Base-by-base conservation (phyloP, 2,113 vertebrate genomes). In the Eurystomus gularis region DNA sequence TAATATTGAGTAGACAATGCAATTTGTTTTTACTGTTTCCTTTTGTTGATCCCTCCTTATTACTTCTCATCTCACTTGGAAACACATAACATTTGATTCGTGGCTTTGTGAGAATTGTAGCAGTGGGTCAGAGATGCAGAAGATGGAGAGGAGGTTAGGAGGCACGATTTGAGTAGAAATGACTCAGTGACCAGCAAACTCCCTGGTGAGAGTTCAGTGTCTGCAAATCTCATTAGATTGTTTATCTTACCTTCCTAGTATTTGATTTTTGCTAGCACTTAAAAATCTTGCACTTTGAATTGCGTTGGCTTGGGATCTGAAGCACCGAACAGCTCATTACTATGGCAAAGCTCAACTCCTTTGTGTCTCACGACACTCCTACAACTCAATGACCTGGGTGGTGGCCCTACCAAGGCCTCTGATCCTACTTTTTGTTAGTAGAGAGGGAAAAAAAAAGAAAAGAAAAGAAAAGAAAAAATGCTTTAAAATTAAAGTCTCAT, bases 1-100 rank as follows among this genome's bases (percentile, higher is more conserved):
- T 96, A 94, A 97, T 94, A 86, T 52, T 3, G 10, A 18, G 61
- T 83, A 88, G 96, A 94, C 87, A 95, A 33, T 81, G 80, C 80
- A 94, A 76, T 95, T 97, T 94, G 68, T 60, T 97, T 95, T 94
- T 95, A 92, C 75, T 10, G 3, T 96, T 96, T 97, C 80, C 73
- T 89, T 94, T 82, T 93, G 82, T 88, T 95, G 77, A 76, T 89
- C 52, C 72, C 33, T 90, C 70, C 96, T 93, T 86, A 95, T 95
- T 96, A 71, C 62, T 96, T 95, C 79, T 90, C 33, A 62, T 94
- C 81, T 95, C 18, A 4, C 93, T 95, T 82, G 82, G 80, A 93
- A 95, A 80, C 39, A 54, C 33, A 58, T 57, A 89, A 82, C 5
- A 4, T 86, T 86, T 91, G 58, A 86, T 70, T 94, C 7, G 11